A percentile compares a stretch with the other conserved stretches of the same genome.
Conservation (phyloP, 2,797 vertebrate genomes). For the Muraenolepis orangiensis region DNA sequence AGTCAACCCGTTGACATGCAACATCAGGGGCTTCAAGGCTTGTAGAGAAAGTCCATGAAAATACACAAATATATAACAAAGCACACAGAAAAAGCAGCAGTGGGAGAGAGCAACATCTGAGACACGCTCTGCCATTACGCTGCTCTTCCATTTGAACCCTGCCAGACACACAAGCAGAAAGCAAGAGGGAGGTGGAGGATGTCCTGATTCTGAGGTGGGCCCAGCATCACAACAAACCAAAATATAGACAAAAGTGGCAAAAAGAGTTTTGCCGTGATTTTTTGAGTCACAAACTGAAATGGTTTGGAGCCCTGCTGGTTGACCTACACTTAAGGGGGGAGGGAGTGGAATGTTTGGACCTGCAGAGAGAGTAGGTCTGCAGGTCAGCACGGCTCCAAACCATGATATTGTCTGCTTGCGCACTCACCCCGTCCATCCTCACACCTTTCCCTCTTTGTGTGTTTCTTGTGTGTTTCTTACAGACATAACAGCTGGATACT, state of each 20-base stretch:
- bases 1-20: not conserved
- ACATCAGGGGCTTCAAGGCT: not conserved
- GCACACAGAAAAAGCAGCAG: not conserved
- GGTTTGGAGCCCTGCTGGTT: not conserved
- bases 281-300: not conserved
- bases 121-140: not conserved
- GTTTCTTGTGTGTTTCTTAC: not conserved
- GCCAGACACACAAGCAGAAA: not conserved
- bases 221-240: too few relatives aligned
- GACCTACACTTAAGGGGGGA: not conserved
- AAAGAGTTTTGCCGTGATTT: not conserved
- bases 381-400: not conserved
- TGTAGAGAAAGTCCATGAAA: not conserved
- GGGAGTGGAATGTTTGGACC: not conserved
- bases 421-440: not conserved
- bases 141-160: not conserved
- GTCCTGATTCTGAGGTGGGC: not conserved
- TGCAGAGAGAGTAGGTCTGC: not conserved
- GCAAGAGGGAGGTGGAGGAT: not conserved
- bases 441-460: not conserved
- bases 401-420: not conserved
- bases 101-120: not conserved
- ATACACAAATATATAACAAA: too few relatives aligned
- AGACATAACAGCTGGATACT: too few relatives aligned
- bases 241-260: not conserved